Conservation (phyloP, 1,140 invertebrate species). For the Drosophila paulistorum region DNA sequence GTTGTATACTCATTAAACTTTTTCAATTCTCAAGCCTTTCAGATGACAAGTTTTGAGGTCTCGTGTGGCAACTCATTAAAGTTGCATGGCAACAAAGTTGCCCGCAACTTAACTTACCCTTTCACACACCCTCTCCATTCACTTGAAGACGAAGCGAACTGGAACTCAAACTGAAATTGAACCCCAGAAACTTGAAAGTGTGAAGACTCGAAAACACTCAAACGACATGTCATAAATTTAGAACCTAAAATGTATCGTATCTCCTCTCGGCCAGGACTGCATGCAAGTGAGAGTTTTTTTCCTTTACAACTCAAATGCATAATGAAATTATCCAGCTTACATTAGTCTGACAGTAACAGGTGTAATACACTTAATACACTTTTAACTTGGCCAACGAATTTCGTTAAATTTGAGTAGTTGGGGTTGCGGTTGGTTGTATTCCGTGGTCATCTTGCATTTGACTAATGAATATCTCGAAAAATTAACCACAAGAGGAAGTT, state of each 20-base stretch:
- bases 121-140: conserved; percentile 9
- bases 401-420: conserved; percentile 44
- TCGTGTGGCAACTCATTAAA: conserved; percentile 73
- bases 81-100: conserved; percentile 76
- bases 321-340: conserved; percentile 58
- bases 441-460: not conserved
- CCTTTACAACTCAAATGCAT: conserved; percentile 61
- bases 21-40: conserved; percentile 75
- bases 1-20: conserved; percentile 74
- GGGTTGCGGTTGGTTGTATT: too few relatives aligned
- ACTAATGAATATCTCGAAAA: too few relatives aligned
- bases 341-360: conserved; percentile 21
- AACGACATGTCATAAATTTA: conserved; percentile 66
- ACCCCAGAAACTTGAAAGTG: conserved; percentile 6
- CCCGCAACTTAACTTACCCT: conserved; percentile 44
- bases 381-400: conserved; percentile 19
- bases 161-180: conserved; percentile 13
- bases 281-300: conserved; percentile 22
- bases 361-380: conserved; percentile 51
- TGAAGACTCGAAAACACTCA: conserved; percentile 21
- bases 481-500: too few relatives aligned
- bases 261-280: not conserved
- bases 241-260: conserved; percentile 40
- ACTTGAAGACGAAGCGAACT: not conserved
- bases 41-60: conserved; percentile 68